These are phyloP conservation scores for Cerastoderma edule DNA, from an alignment of 2,888 invertebrate genomes.

Conservation along the genomic window DNA sequence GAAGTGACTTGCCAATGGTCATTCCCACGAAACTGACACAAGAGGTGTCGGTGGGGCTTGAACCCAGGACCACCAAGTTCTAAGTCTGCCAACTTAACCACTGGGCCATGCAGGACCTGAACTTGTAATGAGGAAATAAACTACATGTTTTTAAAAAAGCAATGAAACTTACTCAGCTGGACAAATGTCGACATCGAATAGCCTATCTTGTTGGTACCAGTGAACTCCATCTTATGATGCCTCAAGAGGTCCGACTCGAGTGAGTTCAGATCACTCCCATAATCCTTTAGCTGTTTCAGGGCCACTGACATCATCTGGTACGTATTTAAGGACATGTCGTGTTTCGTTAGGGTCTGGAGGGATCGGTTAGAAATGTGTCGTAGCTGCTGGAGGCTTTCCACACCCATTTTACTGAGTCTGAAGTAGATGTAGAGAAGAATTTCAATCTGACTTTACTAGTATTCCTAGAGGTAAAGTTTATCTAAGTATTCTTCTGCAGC, in stretches of 20 bases:
- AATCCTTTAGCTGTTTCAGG: constrained; percentile 29
- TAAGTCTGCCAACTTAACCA: neutral
- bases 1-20: no score
- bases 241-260: constrained; percentile 50
- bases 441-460: no score
- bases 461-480: no score
- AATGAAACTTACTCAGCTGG: constrained; percentile 35
- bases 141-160: no score
- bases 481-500: no score
- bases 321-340: constrained; percentile 42
- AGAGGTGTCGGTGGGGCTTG: no score
- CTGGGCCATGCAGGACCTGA: no score
- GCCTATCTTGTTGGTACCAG: constrained; percentile 16
- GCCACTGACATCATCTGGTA: constrained; percentile 44
- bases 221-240: constrained; percentile 44
- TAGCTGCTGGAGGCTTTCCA: constrained; percentile 39
- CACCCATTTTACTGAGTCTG: constrained; percentile 44
- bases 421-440: constrained; percentile 11
- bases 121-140: no score
- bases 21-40: no score
- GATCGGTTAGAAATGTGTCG: constrained; percentile 33
- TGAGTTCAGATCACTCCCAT: constrained; percentile 20
- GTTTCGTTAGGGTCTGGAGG: constrained; percentile 34
- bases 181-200: constrained; percentile 40
- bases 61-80: no score